Base-by-base conservation (phyloP, 2,888 invertebrate genomes). In the Brachypalpus laphriformis region DNA sequence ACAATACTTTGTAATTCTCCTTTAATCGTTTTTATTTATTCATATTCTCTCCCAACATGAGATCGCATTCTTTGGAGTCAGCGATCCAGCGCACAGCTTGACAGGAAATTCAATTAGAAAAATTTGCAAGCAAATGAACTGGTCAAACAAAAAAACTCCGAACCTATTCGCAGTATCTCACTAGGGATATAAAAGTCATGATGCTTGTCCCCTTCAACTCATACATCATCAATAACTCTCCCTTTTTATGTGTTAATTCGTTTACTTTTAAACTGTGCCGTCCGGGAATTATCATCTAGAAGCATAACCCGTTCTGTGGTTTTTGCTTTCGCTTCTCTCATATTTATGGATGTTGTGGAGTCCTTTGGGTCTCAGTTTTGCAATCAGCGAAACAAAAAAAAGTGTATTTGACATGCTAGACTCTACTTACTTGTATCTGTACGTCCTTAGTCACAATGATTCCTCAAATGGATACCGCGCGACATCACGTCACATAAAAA, bases 401-500 rank as follows among this genome's bases (percentile, higher is more conserved):
- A 77, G 57, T 74, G 34, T 63, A 78, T 78, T 75, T 70, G 70
- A 80, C 68, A 83, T 78, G 68, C 42, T 72, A 45, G 63, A 25
- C 14, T 66, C 34, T 18, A 45, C 56, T 31, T 77, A 51, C 76
- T 68, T 59, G 40, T 59, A 76, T 61, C 59, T 61, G 45, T 40
- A 72, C 40, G 66, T 77, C 37, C 75, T 49, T 61, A 68, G 72
- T 75, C 59, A 28, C 42, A 61, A 56, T 68, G 70, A 70, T 65
- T 71, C 66, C 72, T 66, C 78, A 80, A 83, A 80, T 85, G 83
- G 83, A 37, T 65, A 80, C 81, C 81, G 85, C 65, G 80, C 75
- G 65, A 81, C 85, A 71, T 85, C 75, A 81, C 75, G 81, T 76
- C 85, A 85, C 59, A 83, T 80, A 80, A 65, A 74, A 68, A 75